Base-by-base conservation (phyloP, 1,140 invertebrate species). In the Theocolax elegans region DNA sequence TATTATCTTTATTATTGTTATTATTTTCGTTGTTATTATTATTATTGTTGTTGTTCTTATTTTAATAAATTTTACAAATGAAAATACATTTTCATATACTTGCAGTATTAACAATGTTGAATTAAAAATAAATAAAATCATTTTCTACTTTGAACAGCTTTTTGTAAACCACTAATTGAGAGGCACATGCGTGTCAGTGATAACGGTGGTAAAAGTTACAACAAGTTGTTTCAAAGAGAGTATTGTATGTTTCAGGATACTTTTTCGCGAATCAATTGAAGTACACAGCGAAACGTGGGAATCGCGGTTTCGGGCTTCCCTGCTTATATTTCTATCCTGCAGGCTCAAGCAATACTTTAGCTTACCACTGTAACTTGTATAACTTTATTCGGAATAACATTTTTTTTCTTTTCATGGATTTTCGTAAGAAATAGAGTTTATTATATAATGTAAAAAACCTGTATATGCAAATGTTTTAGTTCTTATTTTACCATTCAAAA, bases 261-360 rank as follows among this genome's bases (percentile, higher is more conserved):
- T 38, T 60, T 46, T 60, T 60, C 12, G 38, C 13, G 58, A 60
- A 46, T 44, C 38, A 60, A 60, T 60, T 40, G 23, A 40, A 13
- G 21, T 17, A 29, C 3, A 60, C 8, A 23, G 3, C 25, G 40
- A 29, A 60, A 60, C 40, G 35, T 29, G 40, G 42, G 23, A 46
- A 60, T 46, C 23, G 58, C 40, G 58, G 40, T 60, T 46, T 60
- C 21, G 3, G 2, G 13, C 10, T 42, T 40, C 12, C 23, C 17
- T 42, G 19, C 6, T 19, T 58, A 10, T 25, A 25, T 42, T 58
- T 58, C 12, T 31, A 25, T 58, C 38, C 13, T 21, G 8, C 21
- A 56, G 19, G 1, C 21, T 13, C n/a, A 35, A 0, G 15, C 2
- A 27, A 31, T 29, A 35, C 7, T 38, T 38, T 31, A 21, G n/a